Percentiles rank a stretch among this genome's conserved stretches.
Conservation (phyloP, 2,888 invertebrate genomes). For the Penaeus monodon region DNA sequence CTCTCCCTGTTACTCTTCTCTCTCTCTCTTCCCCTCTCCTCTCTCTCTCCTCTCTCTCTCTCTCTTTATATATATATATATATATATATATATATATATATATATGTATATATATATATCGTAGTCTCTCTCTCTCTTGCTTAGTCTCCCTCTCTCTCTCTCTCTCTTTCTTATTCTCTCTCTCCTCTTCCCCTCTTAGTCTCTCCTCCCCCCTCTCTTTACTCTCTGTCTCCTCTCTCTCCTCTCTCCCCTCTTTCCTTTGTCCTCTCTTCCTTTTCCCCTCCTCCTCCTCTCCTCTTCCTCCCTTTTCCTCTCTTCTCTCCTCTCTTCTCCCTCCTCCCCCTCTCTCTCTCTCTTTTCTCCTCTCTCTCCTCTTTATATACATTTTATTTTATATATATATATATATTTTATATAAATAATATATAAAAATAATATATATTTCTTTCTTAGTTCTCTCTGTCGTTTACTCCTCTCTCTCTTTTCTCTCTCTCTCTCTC, state of each 20-base stretch:
- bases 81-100: too few relatives aligned
- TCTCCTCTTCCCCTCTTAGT: too few relatives aligned
- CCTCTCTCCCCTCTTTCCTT: slow-evolving; percentile 3
- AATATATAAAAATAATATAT: neutral
- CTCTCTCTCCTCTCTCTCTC: too few relatives aligned
- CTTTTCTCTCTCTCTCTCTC: too few relatives aligned
- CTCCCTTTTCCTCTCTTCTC: neutral
- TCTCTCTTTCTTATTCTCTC: too few relatives aligned
- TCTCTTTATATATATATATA: too few relatives aligned
- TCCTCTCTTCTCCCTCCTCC: neutral
- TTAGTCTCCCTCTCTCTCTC: too few relatives aligned
- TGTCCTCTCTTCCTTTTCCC: neutral
- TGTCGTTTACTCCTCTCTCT: neutral
- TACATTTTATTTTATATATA: neutral
- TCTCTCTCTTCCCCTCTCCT: too few relatives aligned
- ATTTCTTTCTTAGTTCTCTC: neutral
- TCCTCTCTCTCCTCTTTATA: too few relatives aligned
- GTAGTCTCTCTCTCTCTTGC: too few relatives aligned
- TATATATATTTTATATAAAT: neutral
- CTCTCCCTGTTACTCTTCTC: too few relatives aligned
- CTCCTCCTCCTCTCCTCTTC: slow-evolving; percentile 1
- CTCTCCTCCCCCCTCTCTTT: neutral
- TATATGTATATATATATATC: too few relatives aligned
- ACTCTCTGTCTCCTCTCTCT: neutral
- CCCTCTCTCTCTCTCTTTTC: neutral